phyloP scores from a whole-genome alignment of 2,888 invertebrate genomes.

The Epirrhoe tristata region DNA sequence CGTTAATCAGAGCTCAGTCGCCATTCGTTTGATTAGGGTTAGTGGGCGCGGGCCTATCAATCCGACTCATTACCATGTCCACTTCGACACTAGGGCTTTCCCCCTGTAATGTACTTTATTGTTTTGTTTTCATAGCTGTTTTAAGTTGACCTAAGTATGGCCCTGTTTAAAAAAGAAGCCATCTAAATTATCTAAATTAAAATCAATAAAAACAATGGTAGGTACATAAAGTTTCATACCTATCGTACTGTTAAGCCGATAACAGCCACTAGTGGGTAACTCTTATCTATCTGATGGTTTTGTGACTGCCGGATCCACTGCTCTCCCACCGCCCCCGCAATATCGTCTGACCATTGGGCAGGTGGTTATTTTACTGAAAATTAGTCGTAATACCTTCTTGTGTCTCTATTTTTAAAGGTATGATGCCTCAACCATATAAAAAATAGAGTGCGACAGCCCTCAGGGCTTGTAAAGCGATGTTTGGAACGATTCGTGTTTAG shows the following conservation, averaged over 20 bases:
- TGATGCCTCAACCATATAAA: too few relatives aligned
- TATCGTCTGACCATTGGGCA: too few relatives aligned
- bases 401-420: too few relatives aligned
- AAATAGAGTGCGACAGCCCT: slow-evolving; percentile 64
- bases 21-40: slow-evolving; percentile 86
- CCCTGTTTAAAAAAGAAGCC: neutral
- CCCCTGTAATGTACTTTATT: neutral
- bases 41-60: slow-evolving; percentile 84
- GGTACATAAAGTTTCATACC: too few relatives aligned
- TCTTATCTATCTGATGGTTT: too few relatives aligned
- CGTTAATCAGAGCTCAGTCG: slow-evolving; percentile 83
- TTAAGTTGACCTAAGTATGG: neutral
- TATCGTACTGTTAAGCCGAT: too few relatives aligned
- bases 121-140: neutral
- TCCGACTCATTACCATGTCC: slow-evolving; percentile 82
- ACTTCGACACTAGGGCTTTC: slow-evolving; percentile 42
- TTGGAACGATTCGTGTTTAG: slow-evolving; percentile 83
- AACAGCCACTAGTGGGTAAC: too few relatives aligned
- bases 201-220: neutral
- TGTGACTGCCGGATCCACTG: too few relatives aligned
- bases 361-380: too few relatives aligned
- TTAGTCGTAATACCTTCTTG: too few relatives aligned
- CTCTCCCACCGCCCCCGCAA: too few relatives aligned
- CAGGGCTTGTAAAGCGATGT: slow-evolving; percentile 67
- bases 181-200: neutral